Evolutionary conservation across 1,140 invertebrate genomes (phyloP).

Genomic region (Coenobita brevimanus): DNA sequence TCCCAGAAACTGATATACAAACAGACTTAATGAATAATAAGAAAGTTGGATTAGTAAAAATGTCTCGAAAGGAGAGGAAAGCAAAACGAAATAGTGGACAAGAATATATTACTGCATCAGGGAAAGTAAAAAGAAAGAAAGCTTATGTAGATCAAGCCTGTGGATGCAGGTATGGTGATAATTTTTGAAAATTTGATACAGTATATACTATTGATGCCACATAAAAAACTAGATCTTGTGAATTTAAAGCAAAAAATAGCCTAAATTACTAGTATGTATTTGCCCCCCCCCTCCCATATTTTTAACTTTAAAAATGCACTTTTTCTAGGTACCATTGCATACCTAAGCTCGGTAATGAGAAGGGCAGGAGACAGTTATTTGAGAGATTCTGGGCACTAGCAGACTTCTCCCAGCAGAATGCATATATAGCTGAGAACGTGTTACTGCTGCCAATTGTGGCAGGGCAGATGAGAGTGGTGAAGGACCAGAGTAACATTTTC

Average conservation of each 20-base stretch:
- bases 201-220: too few relatives aligned
- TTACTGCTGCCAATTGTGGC: neutral
- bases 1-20: neutral
- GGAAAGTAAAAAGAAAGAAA: slow-evolving; percentile 33
- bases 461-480: neutral
- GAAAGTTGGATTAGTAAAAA: neutral
- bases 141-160: slow-evolving; percentile 32
- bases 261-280: too few relatives aligned
- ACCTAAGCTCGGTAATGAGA: slow-evolving; percentile 15
- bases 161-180: slow-evolving; percentile 22
- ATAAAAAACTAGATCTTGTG: too few relatives aligned
- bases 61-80: slow-evolving; percentile 39
- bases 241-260: too few relatives aligned
- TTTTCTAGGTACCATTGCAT: slow-evolving; percentile 25
- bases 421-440: slow-evolving; percentile 34
- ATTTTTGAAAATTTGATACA: too few relatives aligned
- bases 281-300: too few relatives aligned
- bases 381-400: slow-evolving; percentile 35
- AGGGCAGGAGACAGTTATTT: slow-evolving; percentile 26
- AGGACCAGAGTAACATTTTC: neutral
- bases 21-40: neutral
- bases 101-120: slow-evolving; percentile 45
- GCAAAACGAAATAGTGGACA: slow-evolving; percentile 33
- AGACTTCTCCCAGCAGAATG: slow-evolving; percentile 43
- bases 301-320: too few relatives aligned